Percentiles rank a stretch among this genome's conserved stretches.
These are phyloP conservation scores for Sphecodes monilicornis DNA, from an alignment of 2,888 invertebrate species.

Conservation along the genomic window DNA sequence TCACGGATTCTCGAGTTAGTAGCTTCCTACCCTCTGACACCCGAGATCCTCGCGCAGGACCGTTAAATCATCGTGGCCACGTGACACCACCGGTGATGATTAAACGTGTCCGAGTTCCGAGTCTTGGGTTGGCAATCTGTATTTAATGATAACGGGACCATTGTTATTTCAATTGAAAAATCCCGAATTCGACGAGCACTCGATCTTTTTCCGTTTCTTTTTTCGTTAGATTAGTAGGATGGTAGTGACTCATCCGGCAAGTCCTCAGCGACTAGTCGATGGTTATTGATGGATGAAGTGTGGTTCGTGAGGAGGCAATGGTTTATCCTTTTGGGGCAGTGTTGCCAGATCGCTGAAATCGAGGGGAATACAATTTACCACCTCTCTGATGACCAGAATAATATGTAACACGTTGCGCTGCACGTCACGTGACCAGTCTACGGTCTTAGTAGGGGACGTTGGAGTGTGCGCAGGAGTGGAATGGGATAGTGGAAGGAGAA, in stretches of 20 bases:
- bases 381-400: too few relatives aligned
- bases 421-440: too few relatives aligned
- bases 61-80: not conserved
- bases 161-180: slow-evolving; percentile 20
- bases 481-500: too few relatives aligned
- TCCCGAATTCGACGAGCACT: not conserved
- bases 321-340: slow-evolving; percentile 23
- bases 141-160: not conserved
- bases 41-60: not conserved
- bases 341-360: too few relatives aligned
- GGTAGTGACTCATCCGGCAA: slow-evolving; percentile 43
- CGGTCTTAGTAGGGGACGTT: too few relatives aligned
- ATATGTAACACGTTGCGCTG: too few relatives aligned
- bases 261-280: slow-evolving; percentile 28
- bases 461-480: too few relatives aligned
- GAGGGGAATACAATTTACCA: too few relatives aligned
- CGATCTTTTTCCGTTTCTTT: slow-evolving; percentile 21
- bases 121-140: not conserved
- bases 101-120: not conserved
- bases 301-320: slow-evolving; percentile 42
- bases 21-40: not conserved
- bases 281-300: slow-evolving; percentile 58
- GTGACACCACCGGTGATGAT: not conserved
- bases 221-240: not conserved
- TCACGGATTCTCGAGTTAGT: slow-evolving; percentile 2